Evolutionary conservation across 2,888 invertebrate genomes (phyloP), one percentile per base, ranked within the genome.

Genomic region (Agonum fuliginosum): DNA sequence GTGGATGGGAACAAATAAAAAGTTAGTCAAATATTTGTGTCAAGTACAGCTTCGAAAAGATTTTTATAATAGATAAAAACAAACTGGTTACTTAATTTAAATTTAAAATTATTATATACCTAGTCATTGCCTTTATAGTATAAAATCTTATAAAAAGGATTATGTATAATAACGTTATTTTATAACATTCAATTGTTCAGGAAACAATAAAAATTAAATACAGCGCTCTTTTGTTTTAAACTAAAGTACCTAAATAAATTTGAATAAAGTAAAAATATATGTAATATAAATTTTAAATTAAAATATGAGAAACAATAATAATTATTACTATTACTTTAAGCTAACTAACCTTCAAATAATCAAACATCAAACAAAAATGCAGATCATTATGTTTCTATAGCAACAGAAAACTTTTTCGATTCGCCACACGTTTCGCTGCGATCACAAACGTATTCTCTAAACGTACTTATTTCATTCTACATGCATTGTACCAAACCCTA

Each of bases 381-480:
- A 8, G 30, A 6, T 62, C 58, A 62, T 27, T 67, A 14, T 30
- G 71, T 71, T 30, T 8, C 71, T 17, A 71, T 71, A 22, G 51
- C 30, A 71, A 71, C 70, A 20, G 12, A 6, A 22, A 17, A 41
- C 14, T 70, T 46, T 27, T 24, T 10, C 37, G 46, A 4, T 30
- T 48, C 19, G 30, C 71, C 71, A 48, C 71, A 20, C 46, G 51
- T 20, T 24, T 46, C 71, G 71, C 71, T 48, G 30, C 30, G 5
- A 48, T 48, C 48, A 10, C n/a, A n/a, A n/a, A n/a, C n/a, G n/a
- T n/a, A n/a, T n/a, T n/a, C n/a, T n/a, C n/a, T n/a, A n/a, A n/a
- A n/a, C n/a, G n/a, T n/a, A n/a, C n/a, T 14, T 27, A 46, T 14
- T 48, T 48, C 48, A 46, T 67, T 67, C 30, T 24, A 70, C 24